Evolutionary conservation across 2,888 invertebrate species (phyloP).

Genomic region (Dyspetes luteomarginatus): DNA sequence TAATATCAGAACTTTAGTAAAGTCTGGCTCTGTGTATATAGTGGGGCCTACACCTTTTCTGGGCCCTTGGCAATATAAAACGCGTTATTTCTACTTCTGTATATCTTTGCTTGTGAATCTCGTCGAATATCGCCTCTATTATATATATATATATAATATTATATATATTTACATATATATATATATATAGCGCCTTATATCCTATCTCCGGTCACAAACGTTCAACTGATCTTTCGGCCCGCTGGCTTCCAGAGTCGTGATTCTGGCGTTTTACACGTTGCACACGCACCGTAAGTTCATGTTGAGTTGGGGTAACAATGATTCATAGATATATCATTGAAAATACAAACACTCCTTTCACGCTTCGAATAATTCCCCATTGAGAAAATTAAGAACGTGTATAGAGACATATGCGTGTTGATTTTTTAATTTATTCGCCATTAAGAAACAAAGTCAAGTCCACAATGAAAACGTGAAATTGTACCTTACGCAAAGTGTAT

Average conservation of each 20-base stretch:
- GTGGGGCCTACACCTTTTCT: slow-evolving; percentile 41
- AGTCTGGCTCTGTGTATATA: too few relatives aligned
- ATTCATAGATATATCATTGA: slow-evolving; percentile 50
- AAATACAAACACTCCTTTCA: slow-evolving; percentile 39
- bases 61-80: slow-evolving; percentile 53
- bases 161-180: slow-evolving; percentile 31
- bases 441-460: neutral
- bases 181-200: slow-evolving; percentile 46
- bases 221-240: slow-evolving; percentile 40
- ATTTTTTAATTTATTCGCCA: neutral
- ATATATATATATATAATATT: slow-evolving; percentile 11
- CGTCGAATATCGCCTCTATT: slow-evolving; percentile 58
- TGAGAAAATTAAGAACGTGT: neutral
- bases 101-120: slow-evolving; percentile 65
- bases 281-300: slow-evolving; percentile 33
- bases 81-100: slow-evolving; percentile 57
- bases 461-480: too few relatives aligned
- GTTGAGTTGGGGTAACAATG: slow-evolving; percentile 38
- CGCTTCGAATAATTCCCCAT: slow-evolving; percentile 25
- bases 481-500: too few relatives aligned
- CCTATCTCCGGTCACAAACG: slow-evolving; percentile 51
- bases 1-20: slow-evolving; percentile 69
- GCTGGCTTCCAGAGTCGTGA: slow-evolving; percentile 48
- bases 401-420: too few relatives aligned
- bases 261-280: slow-evolving; percentile 38